phyloP scores from a whole-genome alignment of 2,888 invertebrate genomes.

The Fissipunctia ypsillon region DNA sequence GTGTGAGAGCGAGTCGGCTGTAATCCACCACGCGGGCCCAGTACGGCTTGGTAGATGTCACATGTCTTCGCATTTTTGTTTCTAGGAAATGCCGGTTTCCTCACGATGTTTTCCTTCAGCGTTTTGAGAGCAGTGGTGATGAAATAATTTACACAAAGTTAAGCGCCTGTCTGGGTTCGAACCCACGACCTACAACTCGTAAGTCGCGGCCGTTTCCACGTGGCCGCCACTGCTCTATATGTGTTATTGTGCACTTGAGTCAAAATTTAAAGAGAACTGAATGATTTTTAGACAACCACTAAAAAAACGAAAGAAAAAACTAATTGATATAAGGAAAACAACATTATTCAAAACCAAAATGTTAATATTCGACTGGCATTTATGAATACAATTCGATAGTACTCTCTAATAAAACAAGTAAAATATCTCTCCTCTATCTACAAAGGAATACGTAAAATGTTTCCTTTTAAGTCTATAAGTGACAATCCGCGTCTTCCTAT shows the following conservation, averaged over 20 bases:
- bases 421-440: slow-evolving; percentile 3
- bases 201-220: too few species aligned
- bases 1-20: too few species aligned
- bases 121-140: too few species aligned
- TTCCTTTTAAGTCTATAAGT: slow-evolving; percentile 37
- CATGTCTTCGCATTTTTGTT: too few species aligned
- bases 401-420: background rate
- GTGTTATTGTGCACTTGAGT: background rate
- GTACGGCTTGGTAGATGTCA: too few species aligned
- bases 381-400: background rate
- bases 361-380: background rate
- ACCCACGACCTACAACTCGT: too few species aligned
- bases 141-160: too few species aligned
- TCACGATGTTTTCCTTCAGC: too few species aligned
- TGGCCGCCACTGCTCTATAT: too few species aligned
- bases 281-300: background rate
- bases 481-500: slow-evolving; percentile 39
- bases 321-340: background rate
- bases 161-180: too few species aligned
- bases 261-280: background rate
- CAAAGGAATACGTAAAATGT: slow-evolving; percentile 27
- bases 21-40: too few species aligned
- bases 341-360: background rate
- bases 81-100: too few species aligned
- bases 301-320: background rate